phyloP scores from a whole-genome alignment of 2,888 invertebrate genomes.

The Eilema depressum region DNA sequence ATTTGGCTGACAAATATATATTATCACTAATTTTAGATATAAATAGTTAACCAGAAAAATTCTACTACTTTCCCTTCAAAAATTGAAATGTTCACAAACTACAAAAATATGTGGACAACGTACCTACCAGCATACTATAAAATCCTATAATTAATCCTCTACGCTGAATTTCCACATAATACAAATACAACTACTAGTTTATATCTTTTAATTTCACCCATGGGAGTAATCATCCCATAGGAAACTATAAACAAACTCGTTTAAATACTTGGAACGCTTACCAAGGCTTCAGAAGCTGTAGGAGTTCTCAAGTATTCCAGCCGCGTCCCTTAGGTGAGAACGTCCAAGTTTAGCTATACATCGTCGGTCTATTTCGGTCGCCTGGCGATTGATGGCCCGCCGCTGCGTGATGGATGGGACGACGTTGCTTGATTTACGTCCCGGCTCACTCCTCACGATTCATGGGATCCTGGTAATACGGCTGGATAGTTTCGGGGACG shows the following conservation, averaged over 20 bases:
- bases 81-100: neutral
- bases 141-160: slow-evolving; percentile 6
- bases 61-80: neutral
- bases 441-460: slow-evolving; percentile 68
- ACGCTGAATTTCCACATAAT: neutral
- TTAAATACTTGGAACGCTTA: slow-evolving; percentile 47
- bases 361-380: slow-evolving; percentile 76
- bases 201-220: slow-evolving; percentile 18
- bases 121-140: slow-evolving; percentile 10
- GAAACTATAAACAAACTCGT: slow-evolving; percentile 41
- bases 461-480: slow-evolving; percentile 73
- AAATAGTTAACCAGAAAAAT: no score
- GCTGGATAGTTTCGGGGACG: slow-evolving; percentile 42
- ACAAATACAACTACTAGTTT: neutral
- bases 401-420: slow-evolving; percentile 79
- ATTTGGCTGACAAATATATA: no score
- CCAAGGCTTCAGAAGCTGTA: slow-evolving; percentile 50
- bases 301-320: slow-evolving; percentile 43
- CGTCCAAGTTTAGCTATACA: slow-evolving; percentile 64
- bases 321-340: slow-evolving; percentile 62
- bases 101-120: neutral
- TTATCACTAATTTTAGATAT: no score
- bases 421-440: slow-evolving; percentile 79
- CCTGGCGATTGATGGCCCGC: slow-evolving; percentile 76
- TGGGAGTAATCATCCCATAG: slow-evolving; percentile 24